Base-by-base conservation (phyloP, 2,113 vertebrate genomes). In the Murina feae region DNA sequence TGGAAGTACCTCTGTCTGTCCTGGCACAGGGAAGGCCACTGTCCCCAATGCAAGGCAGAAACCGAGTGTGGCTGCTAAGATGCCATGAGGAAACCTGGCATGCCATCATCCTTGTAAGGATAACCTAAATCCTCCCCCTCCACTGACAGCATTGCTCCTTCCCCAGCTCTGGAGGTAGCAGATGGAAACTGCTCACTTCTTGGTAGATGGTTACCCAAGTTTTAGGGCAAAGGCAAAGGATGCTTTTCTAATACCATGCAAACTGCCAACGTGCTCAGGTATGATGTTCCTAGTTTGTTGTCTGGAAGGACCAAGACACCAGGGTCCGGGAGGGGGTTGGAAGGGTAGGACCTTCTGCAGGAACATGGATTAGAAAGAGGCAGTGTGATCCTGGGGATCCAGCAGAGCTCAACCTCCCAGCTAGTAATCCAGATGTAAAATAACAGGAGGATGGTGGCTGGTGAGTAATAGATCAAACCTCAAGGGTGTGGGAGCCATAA, bases 381-480 rank as follows among this genome's bases (percentile, higher is more conserved):
- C 6, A 28, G 42, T 51, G 17, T 5, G 47, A 23, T n/a, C 3
- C 49, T 30, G 11, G 42, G 17, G 47, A 35, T 32, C 23, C 39
- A n/a, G 53, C 58, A 58, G 14, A 53, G 51, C 13, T 23, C 75
- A 14, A 23, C 17, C 37, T 71, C n/a, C 9, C 13, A 11, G 78
- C 18, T 39, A 65, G 51, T 93, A 9, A 32, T 65, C 28, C 21
- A 82, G 74, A 35, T 78, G 47, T 49, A 68, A 84, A 82, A 12
- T 20, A 65, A 9, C 5, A 55, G 90, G 55, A 83, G 55, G 58
- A 83, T n/a, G 42, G 32, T 17, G 35, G 35, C 16, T 69, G 75
- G 49, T 75, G 93, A 92, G 65, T 85, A 68, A 95, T 88, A 49
- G 53, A 55, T 42, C 75, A 51, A 47, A 25, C n/a, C 28, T 7